phyloP scores from a whole-genome alignment of 2,113 vertebrate species.

The Myiozetetes cayanensis region DNA sequence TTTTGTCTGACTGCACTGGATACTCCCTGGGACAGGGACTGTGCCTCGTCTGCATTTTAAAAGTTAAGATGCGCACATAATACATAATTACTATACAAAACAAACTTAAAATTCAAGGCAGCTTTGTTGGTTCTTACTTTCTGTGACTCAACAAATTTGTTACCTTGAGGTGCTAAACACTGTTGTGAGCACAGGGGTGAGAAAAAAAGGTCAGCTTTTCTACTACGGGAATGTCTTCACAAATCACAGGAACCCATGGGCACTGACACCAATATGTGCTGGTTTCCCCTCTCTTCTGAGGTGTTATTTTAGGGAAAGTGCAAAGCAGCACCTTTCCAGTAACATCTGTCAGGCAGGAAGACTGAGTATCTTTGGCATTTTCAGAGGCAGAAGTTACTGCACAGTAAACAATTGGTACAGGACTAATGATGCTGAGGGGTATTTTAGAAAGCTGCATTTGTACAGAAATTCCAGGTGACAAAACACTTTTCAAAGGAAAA shows the following conservation, averaged over 20 bases:
- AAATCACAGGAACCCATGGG: neutral
- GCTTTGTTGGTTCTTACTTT: neutral
- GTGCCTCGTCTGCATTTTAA: neutral
- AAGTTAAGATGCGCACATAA: rapidly evolving
- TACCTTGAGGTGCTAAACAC: neutral
- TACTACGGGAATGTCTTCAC: neutral
- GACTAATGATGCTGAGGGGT: neutral
- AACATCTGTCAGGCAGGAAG: constrained; percentile 1
- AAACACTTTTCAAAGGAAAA: neutral
- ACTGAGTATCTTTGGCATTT: neutral
- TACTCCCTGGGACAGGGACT: neutral
- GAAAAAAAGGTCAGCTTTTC: neutral
- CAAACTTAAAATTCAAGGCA: constrained; percentile 13
- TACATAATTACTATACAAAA: neutral
- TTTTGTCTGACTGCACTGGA: neutral
- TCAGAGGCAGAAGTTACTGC: neutral
- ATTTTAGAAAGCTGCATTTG: neutral
- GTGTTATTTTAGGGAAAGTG: neutral
- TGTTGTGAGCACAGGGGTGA: neutral
- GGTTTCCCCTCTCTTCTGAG: neutral
- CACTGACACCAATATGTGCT: neutral
- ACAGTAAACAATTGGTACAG: neutral
- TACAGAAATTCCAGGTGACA: neutral
- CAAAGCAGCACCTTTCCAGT: constrained; percentile 10
- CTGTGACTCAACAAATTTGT: constrained; percentile 57